phyloP scores from a whole-genome alignment of 1,140 invertebrate genomes.

The Atta colombica region DNA sequence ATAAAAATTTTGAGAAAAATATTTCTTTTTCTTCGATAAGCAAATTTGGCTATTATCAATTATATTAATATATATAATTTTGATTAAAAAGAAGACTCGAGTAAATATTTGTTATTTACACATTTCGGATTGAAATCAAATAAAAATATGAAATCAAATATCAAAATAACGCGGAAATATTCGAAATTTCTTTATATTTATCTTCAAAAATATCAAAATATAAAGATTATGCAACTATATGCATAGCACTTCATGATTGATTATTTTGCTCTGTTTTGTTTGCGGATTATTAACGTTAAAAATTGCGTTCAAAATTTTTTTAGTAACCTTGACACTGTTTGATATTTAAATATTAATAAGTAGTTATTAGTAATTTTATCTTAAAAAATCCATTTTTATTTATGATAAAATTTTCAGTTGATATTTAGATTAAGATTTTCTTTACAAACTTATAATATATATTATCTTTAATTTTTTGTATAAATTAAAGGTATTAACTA shows the following conservation, averaged over 20 bases:
- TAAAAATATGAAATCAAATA: too few relatives aligned
- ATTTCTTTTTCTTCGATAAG: background rate
- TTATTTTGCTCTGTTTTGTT: background rate
- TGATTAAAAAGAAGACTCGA: background rate
- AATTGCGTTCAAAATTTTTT: background rate
- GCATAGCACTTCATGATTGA: background rate
- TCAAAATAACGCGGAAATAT: background rate
- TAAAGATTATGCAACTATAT: background rate
- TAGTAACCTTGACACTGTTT: too few relatives aligned
- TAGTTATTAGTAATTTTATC: background rate
- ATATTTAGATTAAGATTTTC: background rate
- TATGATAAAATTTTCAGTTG: background rate
- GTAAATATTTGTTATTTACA: background rate
- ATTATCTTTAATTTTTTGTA: background rate
- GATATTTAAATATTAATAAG: background rate
- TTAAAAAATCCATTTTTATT: background rate
- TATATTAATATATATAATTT: too few relatives aligned
- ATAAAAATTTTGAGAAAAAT: conserved; percentile 1
- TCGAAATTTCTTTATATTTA: background rate
- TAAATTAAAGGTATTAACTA: background rate
- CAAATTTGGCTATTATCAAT: too few relatives aligned
- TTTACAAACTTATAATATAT: background rate
- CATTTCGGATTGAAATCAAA: conserved; percentile 2
- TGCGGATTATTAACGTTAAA: background rate
- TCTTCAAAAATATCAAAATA: background rate